These are phyloP conservation scores for Nanorana parkeri DNA, from an alignment of 2,113 vertebrate species.

Conservation along the genomic window DNA sequence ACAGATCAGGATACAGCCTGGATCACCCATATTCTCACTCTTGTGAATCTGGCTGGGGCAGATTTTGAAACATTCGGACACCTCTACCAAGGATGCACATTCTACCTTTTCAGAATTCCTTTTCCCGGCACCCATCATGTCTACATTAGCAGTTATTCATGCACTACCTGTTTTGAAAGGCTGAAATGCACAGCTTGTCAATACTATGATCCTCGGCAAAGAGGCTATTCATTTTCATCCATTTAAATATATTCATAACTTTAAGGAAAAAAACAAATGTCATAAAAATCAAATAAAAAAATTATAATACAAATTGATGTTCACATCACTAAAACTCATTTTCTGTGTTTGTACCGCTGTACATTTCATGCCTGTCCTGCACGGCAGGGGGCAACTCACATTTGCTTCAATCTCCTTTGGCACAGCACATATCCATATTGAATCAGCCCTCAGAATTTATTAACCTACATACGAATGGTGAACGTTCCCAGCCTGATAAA, in stretches of 20 bases:
- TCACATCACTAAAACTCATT: constrained; percentile 10
- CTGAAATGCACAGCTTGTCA: background rate
- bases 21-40: no score
- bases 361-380: constrained; percentile 22
- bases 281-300: constrained; percentile 22
- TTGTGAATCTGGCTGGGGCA: no score
- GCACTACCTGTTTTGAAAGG: constrained; percentile 3
- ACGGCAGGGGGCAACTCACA: constrained; percentile 11
- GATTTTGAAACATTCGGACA: no score
- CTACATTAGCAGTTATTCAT: background rate
- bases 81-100: no score
- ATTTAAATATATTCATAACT: constrained; percentile 13
- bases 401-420: constrained; percentile 35
- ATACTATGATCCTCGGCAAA: constrained; percentile 1
- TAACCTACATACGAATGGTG: constrained; percentile 30
- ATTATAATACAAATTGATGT: constrained; percentile 30
- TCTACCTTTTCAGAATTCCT: no score
- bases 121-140: no score
- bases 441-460: constrained; percentile 27
- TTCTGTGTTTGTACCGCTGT: background rate
- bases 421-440: constrained; percentile 39
- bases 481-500: constrained; percentile 25
- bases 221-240: background rate
- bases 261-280: constrained; percentile 5
- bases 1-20: no score